Evolutionary conservation across 1,140 invertebrate genomes (phyloP), one percentile per base, ranked within the genome.

Genomic region (Trypoxylus dichotomus): DNA sequence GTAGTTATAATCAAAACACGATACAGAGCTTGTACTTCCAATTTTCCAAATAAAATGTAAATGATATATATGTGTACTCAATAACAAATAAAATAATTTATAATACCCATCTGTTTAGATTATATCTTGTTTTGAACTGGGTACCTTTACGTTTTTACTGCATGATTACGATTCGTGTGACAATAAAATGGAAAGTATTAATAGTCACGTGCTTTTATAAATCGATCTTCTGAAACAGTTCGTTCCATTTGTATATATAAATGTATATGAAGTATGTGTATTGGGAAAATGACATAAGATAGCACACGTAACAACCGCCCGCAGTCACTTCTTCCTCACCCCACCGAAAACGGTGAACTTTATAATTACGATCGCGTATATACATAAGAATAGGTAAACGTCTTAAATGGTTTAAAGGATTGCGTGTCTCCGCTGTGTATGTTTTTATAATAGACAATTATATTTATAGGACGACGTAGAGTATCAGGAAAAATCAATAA

Each of bases 381-480:
- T 68, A 68, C 60, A 68, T 68, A 68, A 68, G 60, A 68, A 68
- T 68, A 68, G 60, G 60, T 68, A 68, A 68, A 68, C 60, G 60
- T 68, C 60, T 68, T 68, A 68, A 68, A 68, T 68, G 60, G 60
- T 29, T 24, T 68, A 68, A 68, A 68, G 60, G 60, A 68, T 74
- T 74, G 72, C 72, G 72, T 74, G 72, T 74, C 41, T 41, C n/a
- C 32, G 72, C 37, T 74, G 32, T 74, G 72, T 74, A 74, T 74
- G 72, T 74, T 74, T 74, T 74, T 74, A 74, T 74, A 74, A 74
- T 74, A 74, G 72, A 74, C 72, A 74, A 74, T 74, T 74, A 74
- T 74, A 74, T 74, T 74, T 74, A 74, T 74, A 74, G 72, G 72
- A 74, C 24, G 72, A n/a, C 72, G 72, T 74, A 43, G 72, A 74